Percentiles rank a stretch among this genome's conserved stretches.
Conservation (phyloP, 2,888 invertebrate genomes). For the Callosobruchus maculatus region DNA sequence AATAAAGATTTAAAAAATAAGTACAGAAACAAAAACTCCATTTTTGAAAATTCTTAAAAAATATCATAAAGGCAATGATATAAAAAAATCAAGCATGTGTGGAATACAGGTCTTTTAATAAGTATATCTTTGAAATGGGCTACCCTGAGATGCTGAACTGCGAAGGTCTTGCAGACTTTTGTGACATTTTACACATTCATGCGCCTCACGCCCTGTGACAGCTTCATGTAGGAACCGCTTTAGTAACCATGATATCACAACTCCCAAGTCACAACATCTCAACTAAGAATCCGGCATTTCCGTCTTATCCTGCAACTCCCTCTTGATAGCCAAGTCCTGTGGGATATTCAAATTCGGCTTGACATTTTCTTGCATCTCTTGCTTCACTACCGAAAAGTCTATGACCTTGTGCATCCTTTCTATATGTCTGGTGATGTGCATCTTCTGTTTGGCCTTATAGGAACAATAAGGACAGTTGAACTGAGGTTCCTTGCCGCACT, state of each 20-base stretch:
- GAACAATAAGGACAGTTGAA: conserved; percentile 75
- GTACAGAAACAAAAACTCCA: no score
- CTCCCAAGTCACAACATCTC: neutral
- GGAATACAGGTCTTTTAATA: no score
- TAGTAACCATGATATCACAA: neutral
- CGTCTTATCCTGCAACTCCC: neutral
- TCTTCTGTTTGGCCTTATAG: conserved; percentile 74
- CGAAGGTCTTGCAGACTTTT: no score
- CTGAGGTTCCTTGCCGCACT: conserved; percentile 76
- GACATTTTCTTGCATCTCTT: conserved; percentile 1
- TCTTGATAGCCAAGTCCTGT: neutral
- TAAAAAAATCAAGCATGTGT: no score
- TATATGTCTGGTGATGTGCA: conserved; percentile 75
- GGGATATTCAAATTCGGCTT: neutral
- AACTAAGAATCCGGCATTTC: neutral
- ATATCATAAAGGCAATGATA: no score
- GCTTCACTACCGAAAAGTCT: conserved; percentile 12
- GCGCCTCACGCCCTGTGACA: neutral
- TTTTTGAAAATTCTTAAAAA: no score
- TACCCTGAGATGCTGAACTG: no score
- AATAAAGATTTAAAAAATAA: no score
- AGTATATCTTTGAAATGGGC: no score
- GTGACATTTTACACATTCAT: no score
- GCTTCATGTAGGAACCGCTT: neutral
- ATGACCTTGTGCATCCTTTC: conserved; percentile 61